phyloP scores from a whole-genome alignment of 2,113 vertebrate genomes.

The Aptenodytes patagonicus region DNA sequence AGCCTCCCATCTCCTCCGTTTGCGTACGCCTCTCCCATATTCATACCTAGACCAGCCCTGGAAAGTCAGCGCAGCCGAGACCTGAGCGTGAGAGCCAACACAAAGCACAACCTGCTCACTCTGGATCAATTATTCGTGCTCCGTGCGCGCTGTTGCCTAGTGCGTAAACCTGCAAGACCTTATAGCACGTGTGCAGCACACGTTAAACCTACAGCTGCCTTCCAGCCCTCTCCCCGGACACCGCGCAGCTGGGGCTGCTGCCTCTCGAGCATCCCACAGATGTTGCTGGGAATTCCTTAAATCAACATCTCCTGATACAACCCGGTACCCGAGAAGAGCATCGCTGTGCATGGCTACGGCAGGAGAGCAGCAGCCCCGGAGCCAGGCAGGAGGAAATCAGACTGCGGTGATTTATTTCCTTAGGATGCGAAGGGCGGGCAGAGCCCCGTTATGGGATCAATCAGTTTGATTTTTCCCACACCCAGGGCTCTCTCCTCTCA shows the following conservation, averaged over 20 bases:
- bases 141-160: fast-evolving
- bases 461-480: not conserved
- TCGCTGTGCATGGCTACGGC: not conserved
- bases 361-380: not conserved
- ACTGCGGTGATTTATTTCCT: fast-evolving
- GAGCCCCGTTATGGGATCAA: not conserved
- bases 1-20: not conserved
- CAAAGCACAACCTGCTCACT: not conserved
- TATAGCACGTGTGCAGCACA: fast-evolving
- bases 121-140: not conserved
- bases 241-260: not conserved
- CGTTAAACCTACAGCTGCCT: not conserved
- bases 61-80: not conserved
- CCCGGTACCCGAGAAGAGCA: not conserved
- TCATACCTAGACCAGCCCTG: not conserved
- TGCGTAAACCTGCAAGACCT: not conserved
- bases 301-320: not conserved
- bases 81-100: not conserved
- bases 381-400: not conserved
- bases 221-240: not conserved
- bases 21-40: not conserved
- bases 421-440: not conserved
- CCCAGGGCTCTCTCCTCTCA: not conserved
- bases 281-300: not conserved
- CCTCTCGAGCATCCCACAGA: not conserved